Evolutionary conservation across 2,113 vertebrate species (phyloP), one percentile per base, ranked within the genome.

Genomic region (Hippocampus abdominalis): DNA sequence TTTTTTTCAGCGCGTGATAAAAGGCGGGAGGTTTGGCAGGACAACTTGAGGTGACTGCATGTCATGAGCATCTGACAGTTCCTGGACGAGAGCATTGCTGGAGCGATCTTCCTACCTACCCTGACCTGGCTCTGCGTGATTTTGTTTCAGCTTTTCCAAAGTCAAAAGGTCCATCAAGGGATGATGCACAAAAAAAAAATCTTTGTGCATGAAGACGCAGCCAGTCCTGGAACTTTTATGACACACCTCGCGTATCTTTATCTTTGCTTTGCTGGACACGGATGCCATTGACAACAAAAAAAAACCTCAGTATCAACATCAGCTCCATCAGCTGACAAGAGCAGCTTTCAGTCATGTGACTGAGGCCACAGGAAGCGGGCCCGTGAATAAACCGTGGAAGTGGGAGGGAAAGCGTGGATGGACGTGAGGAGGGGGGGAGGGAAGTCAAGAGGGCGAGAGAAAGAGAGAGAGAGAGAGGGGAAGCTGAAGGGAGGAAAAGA

Each of bases 401-500:
- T 67, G 75, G 77, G 73, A 83, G 73, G 81, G 81, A 74, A 66
- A 71, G 32, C 32, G 67, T 57, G 77, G 66, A 81, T 74, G 76
- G 66, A 74, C 72, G 66, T 53, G 44, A 60, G 67, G 66, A 64
- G 80, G 77, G 82, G 76, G 82, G 76, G 77, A 74, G 79, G 83
- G 81, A 64, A 67, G 71, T 63, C 56, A 61, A 69, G 67, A 15
- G 25, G 27, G 5, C 32, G 32, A 36, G 32, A 32, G 29, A 36
- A 5, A 32, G 29, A 36, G 32, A 36, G 32, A 32, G 53, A 25
- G n/a, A 13, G 51, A 54, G 51, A 25, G 53, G 23, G 12, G 25
- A 27, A 25, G 25, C 71, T 83, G 84, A 85, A 83, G 84, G 85
- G 84, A 86, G 81, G 82, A 86, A 80, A 84, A 83, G 81, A 81